Conservation (phyloP, 2,797 vertebrate genomes). For the Sarcoramphus papa region DNA sequence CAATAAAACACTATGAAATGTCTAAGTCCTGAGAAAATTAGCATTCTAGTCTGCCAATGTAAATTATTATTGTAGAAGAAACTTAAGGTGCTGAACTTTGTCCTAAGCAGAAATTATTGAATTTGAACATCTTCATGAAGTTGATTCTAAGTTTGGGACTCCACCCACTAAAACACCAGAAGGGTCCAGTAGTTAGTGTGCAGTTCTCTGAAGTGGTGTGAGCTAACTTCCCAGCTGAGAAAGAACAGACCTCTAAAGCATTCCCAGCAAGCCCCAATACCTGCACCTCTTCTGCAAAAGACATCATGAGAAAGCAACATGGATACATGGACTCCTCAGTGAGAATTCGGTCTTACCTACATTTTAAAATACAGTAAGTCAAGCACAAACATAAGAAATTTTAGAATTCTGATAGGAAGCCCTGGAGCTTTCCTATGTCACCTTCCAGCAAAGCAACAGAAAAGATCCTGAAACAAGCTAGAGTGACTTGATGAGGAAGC, state of each 20-base stretch:
- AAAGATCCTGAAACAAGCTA: not conserved
- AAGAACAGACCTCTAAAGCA: not conserved
- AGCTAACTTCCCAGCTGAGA: not conserved
- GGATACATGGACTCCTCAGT: accelerated
- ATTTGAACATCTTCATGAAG: not conserved
- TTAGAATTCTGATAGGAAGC: not conserved
- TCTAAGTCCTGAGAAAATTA: not conserved
- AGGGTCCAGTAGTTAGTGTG: too few relatives aligned
- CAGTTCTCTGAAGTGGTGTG: not conserved
- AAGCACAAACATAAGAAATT: not conserved
- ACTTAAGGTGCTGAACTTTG: not conserved
- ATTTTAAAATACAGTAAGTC: not conserved
- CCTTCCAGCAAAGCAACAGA: not conserved
- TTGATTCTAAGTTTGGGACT: not conserved
- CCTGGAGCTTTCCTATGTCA: not conserved
- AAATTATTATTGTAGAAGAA: not conserved
- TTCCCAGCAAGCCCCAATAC: not conserved
- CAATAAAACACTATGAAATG: not conserved
- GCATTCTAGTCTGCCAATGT: not conserved
- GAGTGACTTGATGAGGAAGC: not conserved
- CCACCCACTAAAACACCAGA: not conserved
- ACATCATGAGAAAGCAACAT: not conserved
- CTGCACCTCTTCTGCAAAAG: not conserved
- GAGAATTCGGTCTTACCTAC: not conserved
- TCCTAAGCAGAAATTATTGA: not conserved